Conservation (phyloP, 2,888 invertebrate species). For the Atethmia centrago region DNA sequence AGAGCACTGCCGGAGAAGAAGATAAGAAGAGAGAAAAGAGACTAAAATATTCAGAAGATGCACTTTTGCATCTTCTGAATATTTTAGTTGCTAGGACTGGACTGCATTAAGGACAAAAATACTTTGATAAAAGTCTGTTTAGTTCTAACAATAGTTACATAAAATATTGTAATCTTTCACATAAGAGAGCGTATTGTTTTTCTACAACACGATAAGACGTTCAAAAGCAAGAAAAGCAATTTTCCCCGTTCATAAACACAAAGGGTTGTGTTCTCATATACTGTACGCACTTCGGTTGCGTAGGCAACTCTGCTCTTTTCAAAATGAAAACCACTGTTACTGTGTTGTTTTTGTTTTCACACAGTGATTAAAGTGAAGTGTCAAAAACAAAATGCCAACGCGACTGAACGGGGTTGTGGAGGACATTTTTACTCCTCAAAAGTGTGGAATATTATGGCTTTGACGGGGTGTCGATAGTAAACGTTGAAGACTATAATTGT, state of each 20-base stretch:
- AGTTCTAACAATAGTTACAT: conserved; percentile 27
- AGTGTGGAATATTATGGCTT: conserved; percentile 78
- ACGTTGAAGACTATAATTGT: conserved; percentile 81
- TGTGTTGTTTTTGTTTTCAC: conserved; percentile 87
- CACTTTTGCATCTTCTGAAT: conserved; percentile 42
- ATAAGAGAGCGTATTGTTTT: conserved; percentile 46
- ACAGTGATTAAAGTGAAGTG: conserved; percentile 90
- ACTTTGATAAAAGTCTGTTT: not conserved
- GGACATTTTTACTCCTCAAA: conserved; percentile 74
- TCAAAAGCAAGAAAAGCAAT: conserved; percentile 73
- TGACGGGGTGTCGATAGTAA: conserved; percentile 82
- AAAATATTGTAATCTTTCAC: conserved; percentile 40
- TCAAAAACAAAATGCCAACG: conserved; percentile 87
- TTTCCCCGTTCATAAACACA: conserved; percentile 73
- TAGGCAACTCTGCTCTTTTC: conserved; percentile 84
- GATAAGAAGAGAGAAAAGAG: no score
- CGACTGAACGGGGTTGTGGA: conserved; percentile 55
- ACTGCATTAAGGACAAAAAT: conserved; percentile 15
- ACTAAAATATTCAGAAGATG: no score
- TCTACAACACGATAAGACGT: conserved; percentile 65
- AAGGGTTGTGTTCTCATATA: conserved; percentile 77
- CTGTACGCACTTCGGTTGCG: conserved; percentile 76
- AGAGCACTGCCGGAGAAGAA: conserved; percentile 7
- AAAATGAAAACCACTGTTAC: conserved; percentile 87
- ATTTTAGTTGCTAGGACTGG: conserved; percentile 19